Evolutionary conservation across 2,797 vertebrate genomes (phyloP).

Genomic region (Euphonia xanthogaster): DNA sequence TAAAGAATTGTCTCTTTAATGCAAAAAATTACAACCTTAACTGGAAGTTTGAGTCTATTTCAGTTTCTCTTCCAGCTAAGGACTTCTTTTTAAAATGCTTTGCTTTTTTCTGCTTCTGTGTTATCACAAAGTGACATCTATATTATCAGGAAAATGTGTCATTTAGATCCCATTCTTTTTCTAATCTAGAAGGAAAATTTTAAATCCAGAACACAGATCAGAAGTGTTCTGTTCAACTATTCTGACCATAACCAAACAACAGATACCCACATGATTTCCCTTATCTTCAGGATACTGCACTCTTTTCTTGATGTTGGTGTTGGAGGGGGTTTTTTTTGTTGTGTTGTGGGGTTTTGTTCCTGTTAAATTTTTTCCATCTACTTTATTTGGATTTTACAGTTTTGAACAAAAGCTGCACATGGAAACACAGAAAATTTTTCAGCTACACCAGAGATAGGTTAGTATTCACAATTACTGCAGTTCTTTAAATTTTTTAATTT

Average conservation of each 20-base stretch:
- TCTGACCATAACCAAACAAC: not conserved
- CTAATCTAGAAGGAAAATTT: not conserved
- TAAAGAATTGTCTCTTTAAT: not conserved
- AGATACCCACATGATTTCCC: not conserved
- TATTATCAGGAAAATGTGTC: not conserved
- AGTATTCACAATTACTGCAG: not conserved
- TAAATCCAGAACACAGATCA: not conserved
- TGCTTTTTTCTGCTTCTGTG: not conserved
- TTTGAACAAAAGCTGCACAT: not conserved
- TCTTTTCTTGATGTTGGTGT: not conserved
- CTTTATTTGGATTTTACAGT: not conserved
- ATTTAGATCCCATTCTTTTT: not conserved
- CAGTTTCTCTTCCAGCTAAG: not conserved
- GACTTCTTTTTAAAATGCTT: not conserved
- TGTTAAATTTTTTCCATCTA: not conserved
- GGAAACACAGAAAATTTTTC: not conserved
- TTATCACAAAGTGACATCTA: not conserved
- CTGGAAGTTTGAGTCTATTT: not conserved
- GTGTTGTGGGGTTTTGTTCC: not conserved
- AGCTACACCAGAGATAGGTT: not conserved
- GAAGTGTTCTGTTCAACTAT: not conserved
- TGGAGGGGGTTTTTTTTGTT: not conserved
- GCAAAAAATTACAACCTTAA: not conserved
- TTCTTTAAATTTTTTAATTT: not conserved
- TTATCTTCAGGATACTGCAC: not conserved